Base-by-base conservation (phyloP, 2,888 invertebrate species). In the Aphodius sticticus region DNA sequence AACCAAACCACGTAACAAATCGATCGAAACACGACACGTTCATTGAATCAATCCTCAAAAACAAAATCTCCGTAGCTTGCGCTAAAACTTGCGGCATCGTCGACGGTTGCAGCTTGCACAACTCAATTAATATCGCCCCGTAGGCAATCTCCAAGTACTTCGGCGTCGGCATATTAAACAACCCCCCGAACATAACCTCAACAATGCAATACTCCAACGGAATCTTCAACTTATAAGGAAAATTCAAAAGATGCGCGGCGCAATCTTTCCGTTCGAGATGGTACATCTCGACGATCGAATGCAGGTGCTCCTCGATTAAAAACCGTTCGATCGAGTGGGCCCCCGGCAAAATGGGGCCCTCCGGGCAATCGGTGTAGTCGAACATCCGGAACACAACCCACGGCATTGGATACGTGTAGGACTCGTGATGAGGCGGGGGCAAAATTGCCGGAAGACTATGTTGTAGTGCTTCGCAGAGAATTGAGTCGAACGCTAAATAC, bases 341-440 rank as follows among this genome's bases (percentile, higher is more conserved):
- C 69, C 98, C 99, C 0, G 99, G 99, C 78, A 99, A 90, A 72
- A 96, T 94, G 0, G 96, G 96, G 78, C 92, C 96, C 88, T 98
- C 98, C 0, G 99, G 98, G 85, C 99, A 98, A 90, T 99, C 99
- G 0, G 99, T 98, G 88, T 99, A 98, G 89, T 99, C 99, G 90
- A 99, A 99, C 94, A 99, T 96, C 70, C 97, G 93, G 89, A 98
- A 99, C 37, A 99, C 95, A 1, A 97, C 97, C 87, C 95, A 94
- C 0, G 99, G 99, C 92, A 98, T 95, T 0, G 99, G 99, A 90
- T 99, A 99, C 35, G 92, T 91, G 86, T 95, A 96, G 1, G 94
- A 93, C 82, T 97, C 96, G 87, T 97, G 95, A 90, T 99, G 99
- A 0, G 97, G 96, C 5, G 99, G 98, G 12, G 98, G 96, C 86